Evolutionary conservation across 2,888 invertebrate species (phyloP), one percentile per base, ranked within the genome.

Genomic region (Cremastobaeus sp.): DNA sequence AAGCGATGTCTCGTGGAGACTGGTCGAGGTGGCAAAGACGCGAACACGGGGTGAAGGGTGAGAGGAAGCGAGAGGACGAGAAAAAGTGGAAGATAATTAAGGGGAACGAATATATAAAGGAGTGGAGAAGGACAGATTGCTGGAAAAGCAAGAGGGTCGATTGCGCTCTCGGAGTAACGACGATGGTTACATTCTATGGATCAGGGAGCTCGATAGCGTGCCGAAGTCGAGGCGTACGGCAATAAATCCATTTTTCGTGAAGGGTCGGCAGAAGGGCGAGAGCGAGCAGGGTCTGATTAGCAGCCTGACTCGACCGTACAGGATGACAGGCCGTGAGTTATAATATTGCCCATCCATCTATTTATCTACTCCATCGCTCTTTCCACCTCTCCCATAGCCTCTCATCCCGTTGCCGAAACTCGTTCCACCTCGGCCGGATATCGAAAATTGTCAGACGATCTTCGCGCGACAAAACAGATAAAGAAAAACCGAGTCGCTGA

Each of bases 331-430:
- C 84, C 84, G 87, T 87, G 87, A 87, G 87, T 87, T 87, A 87
- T 87, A 87, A 87, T 87, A 87, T 87, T 87, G 87, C 87, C 87
- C 87, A 87, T 87, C 87, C 86, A 87, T 87, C 87, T 87, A 87
- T 87, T 87, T 87, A 87, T 87, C 87, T 86, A 85, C 85, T 86
- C 85, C 85, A 84, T 85, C 85, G 84, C 76, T 77, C 78, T 79
- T 80, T 77, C 76, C 78, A 71, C 73, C 73, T 70, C 59, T 65
- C 74, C 76, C 70, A 50, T 69, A 76, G 76, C 64, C 76, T 72
- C 76, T 75, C 78, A 59, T 76, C 64, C 55, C 68, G 54, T 68
- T 71, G 70, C 55, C 76, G 65, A 65, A 74, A 74, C 74, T 70
- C 69, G 74, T 59, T 69, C 65, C 69, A 52, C 57, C 57, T 74